These are phyloP conservation scores for Drosophila subpulchrella DNA, from an alignment of 1,140 invertebrate species.

Conservation along the genomic window DNA sequence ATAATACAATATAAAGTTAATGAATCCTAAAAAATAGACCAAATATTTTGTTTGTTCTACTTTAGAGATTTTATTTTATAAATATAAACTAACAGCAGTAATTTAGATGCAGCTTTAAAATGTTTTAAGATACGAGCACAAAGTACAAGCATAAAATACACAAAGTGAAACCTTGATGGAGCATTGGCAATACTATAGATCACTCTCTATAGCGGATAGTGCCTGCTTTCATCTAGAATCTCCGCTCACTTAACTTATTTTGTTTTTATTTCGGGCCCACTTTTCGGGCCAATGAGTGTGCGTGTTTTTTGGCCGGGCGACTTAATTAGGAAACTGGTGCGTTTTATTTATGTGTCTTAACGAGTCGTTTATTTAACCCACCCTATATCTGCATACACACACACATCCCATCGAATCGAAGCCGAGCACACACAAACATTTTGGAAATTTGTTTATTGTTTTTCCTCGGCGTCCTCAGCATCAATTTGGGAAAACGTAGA, in stretches of 20 bases:
- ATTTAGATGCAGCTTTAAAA: no score
- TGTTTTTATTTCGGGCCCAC: constrained; percentile 55
- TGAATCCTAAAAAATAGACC: no score
- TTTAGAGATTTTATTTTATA: no score
- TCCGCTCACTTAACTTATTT: constrained; percentile 44
- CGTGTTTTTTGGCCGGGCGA: constrained; percentile 49
- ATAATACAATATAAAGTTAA: no score
- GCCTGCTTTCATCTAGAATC: constrained; percentile 8
- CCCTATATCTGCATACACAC: constrained; percentile 19
- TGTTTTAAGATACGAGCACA: no score
- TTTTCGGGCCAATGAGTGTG: constrained; percentile 25
- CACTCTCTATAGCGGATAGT: constrained; percentile 10
- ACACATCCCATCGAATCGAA: constrained; percentile 33
- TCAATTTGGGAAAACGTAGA: constrained; percentile 56
- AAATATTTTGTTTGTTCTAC: no score
- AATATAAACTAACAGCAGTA: no score
- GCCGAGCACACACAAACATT: constrained; percentile 63
- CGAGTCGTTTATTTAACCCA: constrained; percentile 79
- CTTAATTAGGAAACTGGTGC: constrained; percentile 79
- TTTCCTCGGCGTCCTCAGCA: constrained; percentile 52
- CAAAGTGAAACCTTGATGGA: background rate
- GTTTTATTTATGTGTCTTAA: constrained; percentile 81
- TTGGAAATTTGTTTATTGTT: constrained; percentile 77
- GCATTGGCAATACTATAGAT: constrained; percentile 17
- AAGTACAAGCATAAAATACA: background rate